A percentile compares a stretch with the other conserved stretches of the same genome.
Evolutionary conservation across 2,797 vertebrate species (phyloP).

Genomic region (Apogon hyalosoma): DNA sequence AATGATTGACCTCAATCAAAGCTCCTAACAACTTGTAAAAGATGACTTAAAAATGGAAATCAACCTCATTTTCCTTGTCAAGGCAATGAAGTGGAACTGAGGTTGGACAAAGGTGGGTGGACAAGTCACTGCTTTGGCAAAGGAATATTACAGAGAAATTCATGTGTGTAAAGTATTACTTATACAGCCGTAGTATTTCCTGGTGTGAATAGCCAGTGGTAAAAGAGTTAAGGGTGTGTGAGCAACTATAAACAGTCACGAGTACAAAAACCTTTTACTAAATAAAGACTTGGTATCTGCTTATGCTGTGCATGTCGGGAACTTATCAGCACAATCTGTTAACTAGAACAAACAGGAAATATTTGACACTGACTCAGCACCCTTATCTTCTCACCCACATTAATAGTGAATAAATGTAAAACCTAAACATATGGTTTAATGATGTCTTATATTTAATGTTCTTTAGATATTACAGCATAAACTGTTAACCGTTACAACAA

Average conservation of each 20-base stretch:
- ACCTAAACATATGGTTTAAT: background rate
- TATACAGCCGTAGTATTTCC: background rate
- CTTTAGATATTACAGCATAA: background rate
- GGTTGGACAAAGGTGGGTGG: constrained; percentile 53
- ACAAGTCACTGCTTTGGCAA: background rate
- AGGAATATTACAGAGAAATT: background rate
- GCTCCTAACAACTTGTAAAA: constrained; percentile 59
- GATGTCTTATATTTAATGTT: background rate
- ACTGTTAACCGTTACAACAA: background rate
- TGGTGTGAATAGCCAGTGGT: constrained; percentile 26
- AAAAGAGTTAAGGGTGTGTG: constrained; percentile 32
- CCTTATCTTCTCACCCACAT: background rate
- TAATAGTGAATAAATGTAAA: background rate
- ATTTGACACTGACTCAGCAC: background rate
- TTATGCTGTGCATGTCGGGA: background rate
- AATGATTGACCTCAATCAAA: constrained; percentile 75
- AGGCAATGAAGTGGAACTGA: constrained; percentile 46
- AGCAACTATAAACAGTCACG: constrained; percentile 37
- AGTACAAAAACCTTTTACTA: constrained; percentile 35
- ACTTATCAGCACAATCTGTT: constrained; percentile 9
- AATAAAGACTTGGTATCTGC: constrained; percentile 23
- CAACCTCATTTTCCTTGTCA: constrained; percentile 36
- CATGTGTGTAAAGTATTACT: background rate
- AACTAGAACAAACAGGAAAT: background rate
- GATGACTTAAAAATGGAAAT: constrained; percentile 22